Conservation (phyloP, 1,140 invertebrate species). For the Megalopta genalis region DNA sequence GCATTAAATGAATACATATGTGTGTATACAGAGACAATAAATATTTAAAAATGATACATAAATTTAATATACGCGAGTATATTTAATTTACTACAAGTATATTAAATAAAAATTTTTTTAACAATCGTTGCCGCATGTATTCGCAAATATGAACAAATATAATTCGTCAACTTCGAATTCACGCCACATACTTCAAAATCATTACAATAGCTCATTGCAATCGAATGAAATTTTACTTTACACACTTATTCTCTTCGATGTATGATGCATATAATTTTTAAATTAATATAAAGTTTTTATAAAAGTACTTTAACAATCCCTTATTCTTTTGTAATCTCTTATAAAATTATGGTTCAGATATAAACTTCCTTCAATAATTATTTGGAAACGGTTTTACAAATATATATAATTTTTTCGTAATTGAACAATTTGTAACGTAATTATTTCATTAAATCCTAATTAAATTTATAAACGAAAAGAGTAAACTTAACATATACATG, state of each 20-base stretch:
- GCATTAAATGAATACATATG: conserved; percentile 18
- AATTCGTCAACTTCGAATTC: neutral
- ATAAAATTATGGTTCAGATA: conserved; percentile 2
- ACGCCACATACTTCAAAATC: no score
- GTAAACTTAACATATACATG: neutral
- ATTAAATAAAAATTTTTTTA: conserved; percentile 15
- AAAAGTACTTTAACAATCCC: conserved; percentile 8
- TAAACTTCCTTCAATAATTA: neutral
- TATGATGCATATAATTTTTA: neutral
- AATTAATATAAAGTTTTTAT: conserved; percentile 12
- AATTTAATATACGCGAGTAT: conserved; percentile 4
- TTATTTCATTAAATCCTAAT: neutral
- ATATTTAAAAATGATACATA: conserved; percentile 6
- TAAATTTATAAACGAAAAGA: neutral
- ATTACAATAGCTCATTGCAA: no score
- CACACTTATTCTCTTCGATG: neutral
- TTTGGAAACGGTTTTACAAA: conserved; percentile 6
- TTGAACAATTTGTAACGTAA: neutral
- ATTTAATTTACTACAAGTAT: neutral
- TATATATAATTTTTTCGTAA: neutral
- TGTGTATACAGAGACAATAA: neutral
- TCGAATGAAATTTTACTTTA: neutral
- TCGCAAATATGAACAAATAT: conserved; percentile 1
- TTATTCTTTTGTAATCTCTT: conserved; percentile 10
- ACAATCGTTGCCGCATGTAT: neutral